phyloP scores from a whole-genome alignment of 1,140 invertebrate genomes.

The Paraescarpia echinospica region DNA sequence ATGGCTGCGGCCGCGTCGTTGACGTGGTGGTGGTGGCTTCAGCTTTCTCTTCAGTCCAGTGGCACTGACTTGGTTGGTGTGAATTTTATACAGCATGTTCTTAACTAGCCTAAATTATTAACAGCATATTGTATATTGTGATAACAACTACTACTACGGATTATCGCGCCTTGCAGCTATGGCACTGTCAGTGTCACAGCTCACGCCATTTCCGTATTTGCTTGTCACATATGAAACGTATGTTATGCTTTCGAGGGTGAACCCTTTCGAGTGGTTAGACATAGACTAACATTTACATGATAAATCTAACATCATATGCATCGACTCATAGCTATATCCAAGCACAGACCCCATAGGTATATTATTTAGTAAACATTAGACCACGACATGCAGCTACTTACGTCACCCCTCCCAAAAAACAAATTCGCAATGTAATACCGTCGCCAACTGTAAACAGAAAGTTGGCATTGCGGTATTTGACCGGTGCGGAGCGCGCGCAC shows the following conservation, averaged over 20 bases:
- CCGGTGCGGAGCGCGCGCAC: neutral
- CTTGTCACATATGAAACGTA: neutral
- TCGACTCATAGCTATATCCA: neutral
- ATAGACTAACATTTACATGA: neutral
- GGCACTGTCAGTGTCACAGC: no score
- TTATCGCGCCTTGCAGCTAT: no score
- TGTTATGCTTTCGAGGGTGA: neutral
- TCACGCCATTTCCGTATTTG: neutral
- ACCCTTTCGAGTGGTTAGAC: neutral
- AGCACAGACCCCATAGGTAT: neutral
- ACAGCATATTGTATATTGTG: no score
- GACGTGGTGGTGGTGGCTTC: no score
- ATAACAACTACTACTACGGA: no score
- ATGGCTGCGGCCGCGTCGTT: no score
- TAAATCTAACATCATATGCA: neutral
- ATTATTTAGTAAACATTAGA: neutral
- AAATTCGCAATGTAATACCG: neutral
- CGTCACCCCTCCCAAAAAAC: neutral
- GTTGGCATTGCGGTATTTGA: neutral
- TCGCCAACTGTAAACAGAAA: neutral
- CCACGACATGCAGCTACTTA: neutral
- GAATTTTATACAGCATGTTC: no score
- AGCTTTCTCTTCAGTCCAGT: no score
- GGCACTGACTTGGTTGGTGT: no score
- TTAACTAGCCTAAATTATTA: no score